These are phyloP conservation scores for Habrosyne pyritoides DNA, from an alignment of 2,888 invertebrate species.

Conservation along the genomic window DNA sequence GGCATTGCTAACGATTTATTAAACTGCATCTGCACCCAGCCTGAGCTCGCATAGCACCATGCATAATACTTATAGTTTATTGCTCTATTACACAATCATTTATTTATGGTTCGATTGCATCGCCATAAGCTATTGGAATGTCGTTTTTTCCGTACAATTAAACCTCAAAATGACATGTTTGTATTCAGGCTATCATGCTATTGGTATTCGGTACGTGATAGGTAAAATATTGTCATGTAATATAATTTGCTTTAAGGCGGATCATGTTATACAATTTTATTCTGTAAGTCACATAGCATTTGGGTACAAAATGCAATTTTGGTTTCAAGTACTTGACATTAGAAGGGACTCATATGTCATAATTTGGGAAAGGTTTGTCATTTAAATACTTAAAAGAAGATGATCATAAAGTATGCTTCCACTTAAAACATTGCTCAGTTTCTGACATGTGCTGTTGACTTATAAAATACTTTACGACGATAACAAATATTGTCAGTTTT, in stretches of 20 bases:
- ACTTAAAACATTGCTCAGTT: slow-evolving; percentile 41
- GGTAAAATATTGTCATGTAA: slow-evolving; percentile 38
- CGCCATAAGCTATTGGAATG: slow-evolving; percentile 48
- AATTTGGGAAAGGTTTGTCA: background rate
- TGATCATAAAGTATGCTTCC: slow-evolving; percentile 46
- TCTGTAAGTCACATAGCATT: slow-evolving; percentile 20
- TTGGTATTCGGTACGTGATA: slow-evolving; percentile 29
- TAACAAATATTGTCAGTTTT: slow-evolving; percentile 61
- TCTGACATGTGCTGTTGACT: slow-evolving; percentile 36
- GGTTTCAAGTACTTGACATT: background rate
- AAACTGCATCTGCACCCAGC: slow-evolving; percentile 44
- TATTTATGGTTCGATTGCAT: slow-evolving; percentile 53
- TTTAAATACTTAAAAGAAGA: slow-evolving; percentile 16
- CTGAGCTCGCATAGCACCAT: slow-evolving; percentile 36
- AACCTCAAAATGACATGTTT: slow-evolving; percentile 35
- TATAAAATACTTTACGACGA: slow-evolving; percentile 61
- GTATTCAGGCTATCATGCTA: slow-evolving; percentile 23
- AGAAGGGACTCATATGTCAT: background rate
- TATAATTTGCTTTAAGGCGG: slow-evolving; percentile 39
- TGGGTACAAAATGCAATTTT: slow-evolving; percentile 6
- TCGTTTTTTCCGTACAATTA: slow-evolving; percentile 53
- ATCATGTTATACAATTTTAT: slow-evolving; percentile 35
- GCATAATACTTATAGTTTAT: slow-evolving; percentile 56
- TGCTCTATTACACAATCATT: slow-evolving; percentile 63
- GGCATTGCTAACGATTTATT: slow-evolving; percentile 41